Percentiles rank a stretch among this genome's conserved stretches.
phyloP scores from a whole-genome alignment of 2,888 invertebrate species.

The Alitta virens region DNA sequence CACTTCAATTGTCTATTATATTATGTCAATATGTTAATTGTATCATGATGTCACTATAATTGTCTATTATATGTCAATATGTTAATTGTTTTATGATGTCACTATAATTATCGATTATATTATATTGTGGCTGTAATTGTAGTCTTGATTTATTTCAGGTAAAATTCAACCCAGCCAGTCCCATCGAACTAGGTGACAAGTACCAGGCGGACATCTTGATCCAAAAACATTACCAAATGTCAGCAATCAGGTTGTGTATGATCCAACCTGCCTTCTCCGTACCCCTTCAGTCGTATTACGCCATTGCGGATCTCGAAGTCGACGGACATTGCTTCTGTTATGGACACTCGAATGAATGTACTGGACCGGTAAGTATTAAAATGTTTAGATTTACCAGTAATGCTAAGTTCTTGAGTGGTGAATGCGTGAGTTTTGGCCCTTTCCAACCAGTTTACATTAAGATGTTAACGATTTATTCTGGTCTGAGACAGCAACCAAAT shows the following conservation, averaged over 20 bases:
- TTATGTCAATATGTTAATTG: too few relatives aligned
- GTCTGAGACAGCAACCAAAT: neutral
- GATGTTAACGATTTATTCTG: too few relatives aligned
- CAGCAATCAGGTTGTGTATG: conserved; percentile 29
- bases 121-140: too few relatives aligned
- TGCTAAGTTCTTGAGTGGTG: neutral
- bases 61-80: too few relatives aligned
- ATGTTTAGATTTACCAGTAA: neutral
- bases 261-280: conserved; percentile 24
- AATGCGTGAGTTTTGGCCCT: too few relatives aligned
- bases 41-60: too few relatives aligned
- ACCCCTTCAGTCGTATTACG: conserved; percentile 31
- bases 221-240: conserved; percentile 23
- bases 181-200: conserved; percentile 11
- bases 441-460: too few relatives aligned
- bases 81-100: too few relatives aligned
- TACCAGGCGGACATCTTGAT: conserved; percentile 18
- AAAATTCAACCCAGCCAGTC: conserved; percentile 23
- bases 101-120: too few relatives aligned
- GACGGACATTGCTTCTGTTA: conserved; percentile 34
- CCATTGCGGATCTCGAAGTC: conserved; percentile 33
- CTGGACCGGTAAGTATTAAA: conserved; percentile 28
- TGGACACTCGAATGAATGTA: conserved; percentile 32
- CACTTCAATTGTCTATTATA: too few relatives aligned
- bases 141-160: too few relatives aligned